Evolutionary conservation across 2,888 invertebrate genomes (phyloP), one percentile per base, ranked within the genome.

Genomic region (Coecobrya sp.): DNA sequence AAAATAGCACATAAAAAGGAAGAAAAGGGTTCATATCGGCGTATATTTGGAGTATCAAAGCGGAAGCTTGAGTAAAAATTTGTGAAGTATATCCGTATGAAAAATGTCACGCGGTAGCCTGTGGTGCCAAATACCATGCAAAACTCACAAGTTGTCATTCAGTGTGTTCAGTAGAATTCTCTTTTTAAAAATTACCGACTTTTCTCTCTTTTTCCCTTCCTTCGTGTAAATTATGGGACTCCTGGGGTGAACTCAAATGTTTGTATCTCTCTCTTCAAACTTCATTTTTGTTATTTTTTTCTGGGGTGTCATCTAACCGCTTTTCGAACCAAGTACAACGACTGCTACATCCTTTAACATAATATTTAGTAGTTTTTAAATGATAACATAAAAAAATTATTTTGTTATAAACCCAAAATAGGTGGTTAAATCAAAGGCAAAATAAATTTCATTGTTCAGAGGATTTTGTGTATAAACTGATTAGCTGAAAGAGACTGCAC

Each of bases 61-160:
- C 84, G 85, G 84, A 85, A 84, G 73, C 55, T 27, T n/a, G n/a
- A n/a, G n/a, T 27, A 22, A 25, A 62, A 30, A 19, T 25, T 65
- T 11, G 65, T 16, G 70, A n/a, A n/a, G n/a, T 42, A 36, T 16
- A 79, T 45, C n/a, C 3, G 81, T 81, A 76, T 7, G 87, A 76
- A 62, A n/a, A 10, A 45, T 65, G 85, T 76, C 30, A 73, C 86
- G 70, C n/a, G 82, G 89, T 59, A 27, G 73, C 86, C 87, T 87
- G 84, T 86, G 81, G 92, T 92, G 89, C 92, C 88, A 92, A 92
- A 89, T 86, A 86, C 89, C 52, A 86, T 86, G 92, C 92, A 89
- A 89, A 91, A 92, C 92, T 92, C 92, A 89, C 89, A 89, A 89
- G 85, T 89, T 92, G 92, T 92, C 86, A 84, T 87, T 86, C n/a